phyloP scores from a whole-genome alignment of 1,140 invertebrate genomes.

The Orussus abietinus region DNA sequence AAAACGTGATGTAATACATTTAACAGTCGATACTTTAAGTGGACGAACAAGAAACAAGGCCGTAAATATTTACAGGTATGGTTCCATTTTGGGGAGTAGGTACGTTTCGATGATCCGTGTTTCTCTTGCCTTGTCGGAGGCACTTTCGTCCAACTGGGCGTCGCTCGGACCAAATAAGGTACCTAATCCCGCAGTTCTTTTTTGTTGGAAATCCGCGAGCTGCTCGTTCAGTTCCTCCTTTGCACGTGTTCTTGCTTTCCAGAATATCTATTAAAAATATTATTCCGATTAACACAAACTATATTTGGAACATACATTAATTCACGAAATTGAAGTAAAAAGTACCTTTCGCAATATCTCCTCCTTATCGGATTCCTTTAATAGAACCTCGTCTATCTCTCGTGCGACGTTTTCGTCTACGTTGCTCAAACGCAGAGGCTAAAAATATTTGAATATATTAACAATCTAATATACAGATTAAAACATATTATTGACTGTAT shows the following conservation, averaged over 20 bases:
- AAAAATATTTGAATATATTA: conserved; percentile 35
- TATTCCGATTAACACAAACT: conserved; percentile 10
- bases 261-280: conserved; percentile 62
- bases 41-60: conserved; percentile 8
- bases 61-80: conserved; percentile 59
- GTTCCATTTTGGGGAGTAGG: conserved; percentile 70
- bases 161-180: conserved; percentile 88
- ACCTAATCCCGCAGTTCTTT: conserved; percentile 84
- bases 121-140: conserved; percentile 78
- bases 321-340: conserved; percentile 9
- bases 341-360: conserved; percentile 77
- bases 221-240: conserved; percentile 84
- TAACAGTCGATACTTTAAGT: conserved; percentile 10
- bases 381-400: conserved; percentile 82
- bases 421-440: conserved; percentile 79
- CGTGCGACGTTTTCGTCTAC: conserved; percentile 83
- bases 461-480: conserved; percentile 4
- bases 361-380: conserved; percentile 80
- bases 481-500: conserved; percentile 6
- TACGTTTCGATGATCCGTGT: conserved; percentile 69
- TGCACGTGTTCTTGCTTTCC: conserved; percentile 77
- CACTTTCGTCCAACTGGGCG: conserved; percentile 72
- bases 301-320: conserved; percentile 2
- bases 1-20: conserved; percentile 9
- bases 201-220: conserved; percentile 85